Percentiles rank a stretch among this genome's conserved stretches.
phyloP scores from a whole-genome alignment of 2,113 vertebrate species.

The Jacana jacana region DNA sequence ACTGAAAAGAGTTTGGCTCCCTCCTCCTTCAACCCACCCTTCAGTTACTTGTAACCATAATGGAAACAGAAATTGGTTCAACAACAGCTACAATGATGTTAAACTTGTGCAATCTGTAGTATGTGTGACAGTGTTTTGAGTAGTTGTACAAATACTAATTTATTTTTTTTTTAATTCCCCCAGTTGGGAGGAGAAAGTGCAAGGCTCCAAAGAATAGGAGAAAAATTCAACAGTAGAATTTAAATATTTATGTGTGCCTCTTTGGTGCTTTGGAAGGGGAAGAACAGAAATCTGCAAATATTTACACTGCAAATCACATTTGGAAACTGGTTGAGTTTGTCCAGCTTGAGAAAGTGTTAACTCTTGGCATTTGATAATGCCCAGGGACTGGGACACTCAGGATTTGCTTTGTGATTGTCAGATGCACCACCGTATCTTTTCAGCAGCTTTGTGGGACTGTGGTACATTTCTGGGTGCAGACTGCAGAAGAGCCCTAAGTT shows the following conservation, averaged over 20 bases:
- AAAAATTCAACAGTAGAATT: not conserved
- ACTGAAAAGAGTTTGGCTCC: no score
- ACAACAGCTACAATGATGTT: not conserved
- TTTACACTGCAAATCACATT: constrained; percentile 1
- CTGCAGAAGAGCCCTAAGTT: fast-evolving
- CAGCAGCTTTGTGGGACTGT: not conserved
- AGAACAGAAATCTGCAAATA: not conserved
- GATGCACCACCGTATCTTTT: not conserved
- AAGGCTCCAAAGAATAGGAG: not conserved
- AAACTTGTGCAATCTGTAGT: not conserved
- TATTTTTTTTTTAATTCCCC: not conserved
- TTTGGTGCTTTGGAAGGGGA: not conserved
- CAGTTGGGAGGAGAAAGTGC: not conserved
- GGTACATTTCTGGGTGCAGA: no score
- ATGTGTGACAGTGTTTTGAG: not conserved
- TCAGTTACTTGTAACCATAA: no score
- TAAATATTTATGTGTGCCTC: not conserved
- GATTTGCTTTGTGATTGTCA: not conserved
- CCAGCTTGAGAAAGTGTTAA: not conserved
- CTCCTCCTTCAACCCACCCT: no score
- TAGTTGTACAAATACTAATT: not conserved
- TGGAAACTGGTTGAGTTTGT: not conserved
- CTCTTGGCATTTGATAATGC: not conserved
- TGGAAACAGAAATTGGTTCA: not conserved
- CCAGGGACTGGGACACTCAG: not conserved